Percentiles rank a stretch among this genome's conserved stretches.
Evolutionary conservation across 2,888 invertebrate species (phyloP).

Genomic region (Hoplodrina ambigua): DNA sequence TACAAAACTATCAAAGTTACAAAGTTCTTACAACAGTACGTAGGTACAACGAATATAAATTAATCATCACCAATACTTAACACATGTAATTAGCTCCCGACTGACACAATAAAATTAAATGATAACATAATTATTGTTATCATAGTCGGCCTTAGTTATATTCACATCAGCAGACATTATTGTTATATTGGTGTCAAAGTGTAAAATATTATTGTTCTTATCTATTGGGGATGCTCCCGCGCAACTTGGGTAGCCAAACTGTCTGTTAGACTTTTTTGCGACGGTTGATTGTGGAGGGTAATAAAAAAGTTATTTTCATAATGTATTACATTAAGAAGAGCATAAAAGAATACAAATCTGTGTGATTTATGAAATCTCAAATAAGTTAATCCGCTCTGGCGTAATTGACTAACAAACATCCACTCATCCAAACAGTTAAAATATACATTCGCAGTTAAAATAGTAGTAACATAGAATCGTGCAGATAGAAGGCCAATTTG

Average conservation of each 20-base stretch:
- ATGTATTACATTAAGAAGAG: too few relatives aligned
- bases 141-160: constrained; percentile 24
- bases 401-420: too few relatives aligned
- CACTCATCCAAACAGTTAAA: too few relatives aligned
- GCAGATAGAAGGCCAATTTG: too few relatives aligned
- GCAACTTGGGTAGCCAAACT: background rate
- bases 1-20: constrained; percentile 4
- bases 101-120: constrained; percentile 21
- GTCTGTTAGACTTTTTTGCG: constrained; percentile 22
- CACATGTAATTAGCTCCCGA: constrained; percentile 28
- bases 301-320: too few relatives aligned
- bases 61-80: constrained; percentile 25
- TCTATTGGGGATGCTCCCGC: constrained; percentile 27
- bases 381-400: too few relatives aligned
- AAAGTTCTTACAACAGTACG: background rate
- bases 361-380: background rate
- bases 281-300: background rate
- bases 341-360: background rate
- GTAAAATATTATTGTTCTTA: constrained; percentile 36
- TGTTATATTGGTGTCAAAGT: constrained; percentile 52
- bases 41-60: constrained; percentile 17
- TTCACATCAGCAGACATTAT: constrained; percentile 15
- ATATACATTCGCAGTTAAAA: too few relatives aligned
- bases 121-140: constrained; percentile 47
- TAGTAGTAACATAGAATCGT: too few relatives aligned